These are phyloP conservation scores for Dromaius novaehollandiae DNA, from an alignment of 2,113 vertebrate genomes.

Conservation along the genomic window DNA sequence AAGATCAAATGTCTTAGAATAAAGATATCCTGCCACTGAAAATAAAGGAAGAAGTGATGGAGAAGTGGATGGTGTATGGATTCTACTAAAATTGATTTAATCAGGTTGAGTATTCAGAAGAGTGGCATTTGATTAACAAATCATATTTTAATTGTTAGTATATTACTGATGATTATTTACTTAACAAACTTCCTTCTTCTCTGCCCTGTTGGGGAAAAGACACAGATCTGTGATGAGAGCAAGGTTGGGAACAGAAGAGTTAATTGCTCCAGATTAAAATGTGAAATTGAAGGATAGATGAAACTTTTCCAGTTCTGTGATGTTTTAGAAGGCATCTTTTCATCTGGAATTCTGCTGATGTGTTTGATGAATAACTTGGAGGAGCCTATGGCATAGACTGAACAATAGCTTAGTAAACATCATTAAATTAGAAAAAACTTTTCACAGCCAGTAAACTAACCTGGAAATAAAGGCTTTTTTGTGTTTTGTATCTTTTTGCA, in stretches of 20 bases:
- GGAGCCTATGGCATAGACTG: background rate
- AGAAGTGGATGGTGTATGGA: slow-evolving; percentile 4
- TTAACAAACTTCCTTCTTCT: slow-evolving; percentile 48
- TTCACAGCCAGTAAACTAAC: background rate
- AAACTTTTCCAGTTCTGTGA: background rate
- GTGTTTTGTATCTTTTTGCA: background rate
- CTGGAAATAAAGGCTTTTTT: background rate
- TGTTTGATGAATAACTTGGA: background rate
- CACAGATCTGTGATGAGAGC: background rate
- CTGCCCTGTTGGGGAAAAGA: background rate
- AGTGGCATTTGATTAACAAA: slow-evolving; percentile 52
- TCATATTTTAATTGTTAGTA: slow-evolving; percentile 27
- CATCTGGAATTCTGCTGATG: background rate
- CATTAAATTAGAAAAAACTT: background rate
- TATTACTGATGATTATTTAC: slow-evolving; percentile 44
- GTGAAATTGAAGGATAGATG: background rate
- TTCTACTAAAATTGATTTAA: slow-evolving; percentile 13
- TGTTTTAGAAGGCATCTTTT: background rate
- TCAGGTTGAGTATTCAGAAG: background rate
- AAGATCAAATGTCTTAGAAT: slow-evolving; percentile 1
- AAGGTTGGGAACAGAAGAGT: background rate
- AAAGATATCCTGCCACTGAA: slow-evolving; percentile 6
- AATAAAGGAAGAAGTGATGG: background rate
- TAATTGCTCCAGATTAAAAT: background rate
- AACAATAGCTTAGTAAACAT: background rate